A percentile compares a stretch with the other conserved stretches of the same genome.
Conservation (phyloP, 2,888 invertebrate genomes). For the Pristionchus mayeri region DNA sequence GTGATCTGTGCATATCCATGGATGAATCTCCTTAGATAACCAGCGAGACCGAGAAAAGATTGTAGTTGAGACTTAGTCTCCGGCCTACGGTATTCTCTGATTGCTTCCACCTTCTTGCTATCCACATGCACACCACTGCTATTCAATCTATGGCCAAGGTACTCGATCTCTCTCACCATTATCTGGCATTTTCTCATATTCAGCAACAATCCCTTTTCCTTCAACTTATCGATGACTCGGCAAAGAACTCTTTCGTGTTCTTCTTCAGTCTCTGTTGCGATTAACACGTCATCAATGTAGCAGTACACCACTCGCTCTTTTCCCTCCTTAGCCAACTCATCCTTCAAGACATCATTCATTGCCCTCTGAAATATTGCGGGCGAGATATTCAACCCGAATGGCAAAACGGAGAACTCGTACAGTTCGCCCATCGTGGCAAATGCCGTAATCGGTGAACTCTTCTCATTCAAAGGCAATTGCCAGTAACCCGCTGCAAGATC, state of each 20-base stretch:
- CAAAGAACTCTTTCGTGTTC: not conserved
- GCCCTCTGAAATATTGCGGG: constrained; percentile 12
- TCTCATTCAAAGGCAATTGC: not conserved
- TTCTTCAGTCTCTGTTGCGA: constrained; percentile 35
- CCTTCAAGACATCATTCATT: not conserved
- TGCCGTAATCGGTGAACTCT: not conserved
- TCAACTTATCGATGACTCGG: not conserved
- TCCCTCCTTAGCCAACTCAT: constrained; percentile 2
- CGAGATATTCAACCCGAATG: not conserved
- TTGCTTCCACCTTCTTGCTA: not conserved
- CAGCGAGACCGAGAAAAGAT: not conserved
- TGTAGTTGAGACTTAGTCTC: not conserved
- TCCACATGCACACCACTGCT: not conserved
- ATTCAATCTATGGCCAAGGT: not conserved
- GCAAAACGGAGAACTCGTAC: constrained; percentile 17
- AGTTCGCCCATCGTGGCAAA: constrained; percentile 11
- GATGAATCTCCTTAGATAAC: not conserved
- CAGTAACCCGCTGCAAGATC: not conserved
- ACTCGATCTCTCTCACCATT: not conserved
- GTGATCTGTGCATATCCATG: not conserved
- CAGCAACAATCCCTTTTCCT: not conserved
- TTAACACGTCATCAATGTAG: constrained; percentile 11
- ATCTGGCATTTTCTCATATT: constrained; percentile 24
- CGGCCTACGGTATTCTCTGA: not conserved
- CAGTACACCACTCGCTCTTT: not conserved